Percentiles rank a stretch among this genome's conserved stretches.
phyloP scores from a whole-genome alignment of 2,797 vertebrate genomes.

The Chaunax sp. region DNA sequence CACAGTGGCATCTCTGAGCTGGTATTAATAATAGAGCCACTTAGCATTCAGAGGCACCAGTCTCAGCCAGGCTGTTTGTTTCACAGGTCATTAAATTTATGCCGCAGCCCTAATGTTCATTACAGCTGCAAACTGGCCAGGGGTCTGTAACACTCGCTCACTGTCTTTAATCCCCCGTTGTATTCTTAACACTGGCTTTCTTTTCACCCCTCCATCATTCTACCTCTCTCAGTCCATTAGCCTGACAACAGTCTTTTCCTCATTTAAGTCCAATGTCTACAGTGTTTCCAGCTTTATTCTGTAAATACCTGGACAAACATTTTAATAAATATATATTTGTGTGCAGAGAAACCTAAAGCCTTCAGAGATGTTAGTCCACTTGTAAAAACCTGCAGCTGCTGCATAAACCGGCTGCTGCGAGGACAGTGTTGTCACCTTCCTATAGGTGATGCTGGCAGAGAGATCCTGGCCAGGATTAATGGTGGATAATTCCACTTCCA shows the following conservation, averaged over 20 bases:
- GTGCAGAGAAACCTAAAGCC: not conserved
- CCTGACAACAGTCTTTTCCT: conserved; percentile 64
- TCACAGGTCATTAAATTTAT: conserved; percentile 88
- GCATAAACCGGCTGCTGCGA: no score
- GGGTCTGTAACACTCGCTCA: conserved; percentile 77
- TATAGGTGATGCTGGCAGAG: conserved; percentile 11
- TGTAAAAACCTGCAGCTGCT: conserved; percentile 1
- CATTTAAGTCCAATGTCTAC: conserved; percentile 65
- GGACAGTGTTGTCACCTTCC: no score
- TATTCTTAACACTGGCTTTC: conserved; percentile 55
- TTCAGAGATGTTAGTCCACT: conserved; percentile 2
- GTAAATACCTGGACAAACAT: conserved; percentile 8
- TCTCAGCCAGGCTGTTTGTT: conserved; percentile 81
- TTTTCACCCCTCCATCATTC: conserved; percentile 65
- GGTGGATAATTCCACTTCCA: conserved; percentile 33
- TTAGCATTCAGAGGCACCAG: conserved; percentile 80
- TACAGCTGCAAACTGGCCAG: conserved; percentile 79
- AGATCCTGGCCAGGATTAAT: conserved; percentile 16
- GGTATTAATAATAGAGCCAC: conserved; percentile 83
- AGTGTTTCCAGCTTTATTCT: conserved; percentile 19
- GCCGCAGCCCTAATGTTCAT: conserved; percentile 85
- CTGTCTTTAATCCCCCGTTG: conserved; percentile 75
- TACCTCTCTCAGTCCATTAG: conserved; percentile 52
- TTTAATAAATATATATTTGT: conserved; percentile 14
- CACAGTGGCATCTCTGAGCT: conserved; percentile 76